Evolutionary conservation across 2,888 invertebrate species (phyloP).

Genomic region (Sphaeridia pumilis): DNA sequence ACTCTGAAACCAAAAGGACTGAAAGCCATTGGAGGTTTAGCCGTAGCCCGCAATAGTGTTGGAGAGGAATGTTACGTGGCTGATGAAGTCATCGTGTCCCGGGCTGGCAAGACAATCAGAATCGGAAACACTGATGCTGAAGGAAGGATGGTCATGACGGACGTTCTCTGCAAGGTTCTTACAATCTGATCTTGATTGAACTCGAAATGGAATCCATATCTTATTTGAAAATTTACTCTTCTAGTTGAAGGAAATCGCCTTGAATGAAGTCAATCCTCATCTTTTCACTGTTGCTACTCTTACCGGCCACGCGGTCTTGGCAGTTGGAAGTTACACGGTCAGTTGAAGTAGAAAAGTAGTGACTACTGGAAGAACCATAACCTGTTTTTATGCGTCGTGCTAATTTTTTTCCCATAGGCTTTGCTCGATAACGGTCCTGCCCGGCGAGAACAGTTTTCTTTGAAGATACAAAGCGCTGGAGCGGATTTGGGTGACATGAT

Average conservation of each 20-base stretch:
- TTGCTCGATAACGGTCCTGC: conserved; percentile 68
- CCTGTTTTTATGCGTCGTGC: background rate
- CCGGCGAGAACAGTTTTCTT: conserved; percentile 45
- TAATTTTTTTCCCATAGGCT: conserved; percentile 41
- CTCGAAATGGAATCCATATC: too few species aligned
- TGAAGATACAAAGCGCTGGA: conserved; percentile 55
- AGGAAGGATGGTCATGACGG: conserved; percentile 86
- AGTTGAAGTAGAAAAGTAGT: conserved; percentile 10
- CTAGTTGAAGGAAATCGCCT: conserved; percentile 57
- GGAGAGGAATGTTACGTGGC: conserved; percentile 68
- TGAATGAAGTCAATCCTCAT: conserved; percentile 60
- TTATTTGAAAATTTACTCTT: conserved; percentile 19
- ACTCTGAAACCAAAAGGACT: conserved; percentile 56
- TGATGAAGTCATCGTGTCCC: conserved; percentile 73
- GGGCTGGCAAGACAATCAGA: conserved; percentile 71
- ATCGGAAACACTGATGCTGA: conserved; percentile 93
- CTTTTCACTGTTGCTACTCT: conserved; percentile 82
- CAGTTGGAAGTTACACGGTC: conserved; percentile 65
- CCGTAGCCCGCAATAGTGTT: conserved; percentile 80
- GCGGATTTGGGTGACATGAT: conserved; percentile 64
- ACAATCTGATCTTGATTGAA: too few species aligned
- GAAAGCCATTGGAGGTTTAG: conserved; percentile 68
- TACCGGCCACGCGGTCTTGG: conserved; percentile 67
- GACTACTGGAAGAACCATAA: background rate
- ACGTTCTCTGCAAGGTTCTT: conserved; percentile 69